A percentile compares a stretch with the other conserved stretches of the same genome.
Evolutionary conservation across 92 coral and sea anemone species (phyloP).

Genomic region (Porites lobata): DNA sequence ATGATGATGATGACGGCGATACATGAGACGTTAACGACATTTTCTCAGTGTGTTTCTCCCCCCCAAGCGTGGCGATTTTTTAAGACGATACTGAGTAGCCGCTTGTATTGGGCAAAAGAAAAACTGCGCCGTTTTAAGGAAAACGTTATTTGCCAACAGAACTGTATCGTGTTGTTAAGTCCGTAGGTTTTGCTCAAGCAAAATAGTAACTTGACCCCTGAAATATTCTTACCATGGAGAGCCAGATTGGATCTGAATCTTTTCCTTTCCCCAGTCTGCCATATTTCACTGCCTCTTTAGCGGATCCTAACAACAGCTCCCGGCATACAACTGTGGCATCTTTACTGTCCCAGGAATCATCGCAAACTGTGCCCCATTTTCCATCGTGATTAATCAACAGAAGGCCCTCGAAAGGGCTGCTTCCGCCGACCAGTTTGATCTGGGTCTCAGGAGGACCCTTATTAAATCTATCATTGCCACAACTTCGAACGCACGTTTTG

Average conservation of each 20-base stretch:
- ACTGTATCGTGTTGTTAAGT: too few relatives aligned
- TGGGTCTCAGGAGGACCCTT: slow-evolving; percentile 69
- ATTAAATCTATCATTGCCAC: slow-evolving; percentile 25
- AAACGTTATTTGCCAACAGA: too few relatives aligned
- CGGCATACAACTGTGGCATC: slow-evolving; percentile 83
- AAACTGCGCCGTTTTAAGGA: too few relatives aligned
- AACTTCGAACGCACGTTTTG: slow-evolving; percentile 35
- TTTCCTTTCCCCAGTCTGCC: slow-evolving; percentile 75
- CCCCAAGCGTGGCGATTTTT: too few relatives aligned
- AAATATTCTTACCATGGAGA: slow-evolving; percentile 35
- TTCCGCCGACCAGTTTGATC: slow-evolving; percentile 57
- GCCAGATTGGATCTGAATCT: slow-evolving; percentile 74
- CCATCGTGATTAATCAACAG: slow-evolving; percentile 75
- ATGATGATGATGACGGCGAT: too few relatives aligned
- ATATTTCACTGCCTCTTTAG: slow-evolving; percentile 63
- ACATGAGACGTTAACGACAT: too few relatives aligned
- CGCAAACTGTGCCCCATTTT: slow-evolving; percentile 90
- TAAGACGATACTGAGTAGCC: too few relatives aligned
- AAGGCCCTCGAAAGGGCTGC: slow-evolving; percentile 76
- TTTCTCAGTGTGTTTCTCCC: too few relatives aligned
- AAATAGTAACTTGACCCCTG: background rate
- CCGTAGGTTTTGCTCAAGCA: background rate
- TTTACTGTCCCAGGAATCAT: slow-evolving; percentile 81
- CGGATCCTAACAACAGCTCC: slow-evolving; percentile 78
- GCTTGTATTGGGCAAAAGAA: too few relatives aligned